These are phyloP conservation scores for Solea solea DNA, from an alignment of 2,113 vertebrate species.

Conservation along the genomic window DNA sequence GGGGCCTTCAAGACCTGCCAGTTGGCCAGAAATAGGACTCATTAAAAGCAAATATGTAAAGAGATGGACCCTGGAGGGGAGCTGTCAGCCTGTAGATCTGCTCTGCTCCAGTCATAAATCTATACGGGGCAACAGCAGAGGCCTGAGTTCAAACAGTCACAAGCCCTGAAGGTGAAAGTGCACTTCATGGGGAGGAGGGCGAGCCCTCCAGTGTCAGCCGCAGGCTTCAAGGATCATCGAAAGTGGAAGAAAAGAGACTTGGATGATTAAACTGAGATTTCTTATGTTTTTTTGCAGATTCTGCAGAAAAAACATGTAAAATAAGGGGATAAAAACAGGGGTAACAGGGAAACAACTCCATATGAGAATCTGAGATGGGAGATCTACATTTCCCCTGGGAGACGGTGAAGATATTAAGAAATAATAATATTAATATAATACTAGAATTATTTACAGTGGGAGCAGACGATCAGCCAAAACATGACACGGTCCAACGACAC, in stretches of 20 bases:
- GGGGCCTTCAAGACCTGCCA: slow-evolving; percentile 46
- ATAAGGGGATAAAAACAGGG: neutral
- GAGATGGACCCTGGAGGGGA: slow-evolving; percentile 45
- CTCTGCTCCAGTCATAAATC: slow-evolving; percentile 59
- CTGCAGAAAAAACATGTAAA: neutral
- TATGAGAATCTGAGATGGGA: slow-evolving; percentile 69
- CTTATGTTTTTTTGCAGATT: slow-evolving; percentile 17
- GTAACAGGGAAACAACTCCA: slow-evolving; percentile 15
- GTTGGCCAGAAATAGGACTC: slow-evolving; percentile 59
- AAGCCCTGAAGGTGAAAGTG: slow-evolving; percentile 67
- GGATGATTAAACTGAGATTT: slow-evolving; percentile 49
- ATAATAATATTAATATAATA: slow-evolving; percentile 68
- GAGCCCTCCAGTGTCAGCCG: slow-evolving; percentile 24
- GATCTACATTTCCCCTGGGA: slow-evolving; percentile 68
- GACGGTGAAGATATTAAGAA: slow-evolving; percentile 50
- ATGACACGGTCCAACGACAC: slow-evolving; percentile 42
- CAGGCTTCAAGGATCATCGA: neutral
- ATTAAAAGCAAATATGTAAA: slow-evolving; percentile 62
- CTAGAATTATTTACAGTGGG: slow-evolving; percentile 76
- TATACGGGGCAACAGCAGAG: slow-evolving; percentile 50
- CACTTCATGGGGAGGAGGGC: slow-evolving; percentile 39
- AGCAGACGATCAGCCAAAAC: slow-evolving; percentile 57
- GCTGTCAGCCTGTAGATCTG: slow-evolving; percentile 41
- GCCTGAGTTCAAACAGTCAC: slow-evolving; percentile 62
- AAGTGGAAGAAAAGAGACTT: neutral